Conservation (phyloP, 2,797 vertebrate genomes). For the Urophycis tenuis region DNA sequence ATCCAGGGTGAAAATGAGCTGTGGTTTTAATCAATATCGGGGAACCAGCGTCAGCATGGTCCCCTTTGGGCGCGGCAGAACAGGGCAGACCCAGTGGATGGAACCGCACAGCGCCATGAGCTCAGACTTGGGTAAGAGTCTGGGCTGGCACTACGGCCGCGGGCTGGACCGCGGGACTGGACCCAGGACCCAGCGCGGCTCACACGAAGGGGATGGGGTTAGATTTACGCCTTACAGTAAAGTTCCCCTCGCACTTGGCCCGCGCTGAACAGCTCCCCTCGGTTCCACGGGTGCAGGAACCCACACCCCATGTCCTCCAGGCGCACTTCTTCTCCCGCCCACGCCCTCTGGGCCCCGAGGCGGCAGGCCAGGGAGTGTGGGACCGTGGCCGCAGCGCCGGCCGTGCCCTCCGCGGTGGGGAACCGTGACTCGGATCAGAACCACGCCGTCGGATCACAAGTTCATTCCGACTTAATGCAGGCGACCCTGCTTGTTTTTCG, state of each 20-base stretch:
- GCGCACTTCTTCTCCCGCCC: not conserved
- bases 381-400: not conserved
- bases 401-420: not conserved
- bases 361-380: not conserved
- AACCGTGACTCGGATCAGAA: not conserved
- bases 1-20: not conserved
- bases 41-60: conserved; percentile 29
- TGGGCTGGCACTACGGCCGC: conserved; percentile 26
- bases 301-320: conserved; percentile 39
- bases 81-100: conserved; percentile 31
- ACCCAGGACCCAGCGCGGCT: conserved; percentile 26
- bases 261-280: conserved; percentile 51
- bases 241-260: conserved; percentile 39
- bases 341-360: not conserved
- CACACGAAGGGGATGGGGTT: conserved; percentile 26
- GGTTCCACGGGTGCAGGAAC: conserved; percentile 38
- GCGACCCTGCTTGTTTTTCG: conserved; percentile 43
- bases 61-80: conserved; percentile 34
- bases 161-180: not conserved
- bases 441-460: not conserved
- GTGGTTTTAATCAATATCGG: conserved; percentile 7
- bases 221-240: conserved; percentile 31
- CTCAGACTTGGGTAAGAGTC: conserved; percentile 54
- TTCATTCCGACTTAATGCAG: conserved; percentile 29
- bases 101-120: conserved; percentile 45